These are phyloP conservation scores for Nibea coibor DNA, from an alignment of 2,113 vertebrate genomes.

Conservation along the genomic window DNA sequence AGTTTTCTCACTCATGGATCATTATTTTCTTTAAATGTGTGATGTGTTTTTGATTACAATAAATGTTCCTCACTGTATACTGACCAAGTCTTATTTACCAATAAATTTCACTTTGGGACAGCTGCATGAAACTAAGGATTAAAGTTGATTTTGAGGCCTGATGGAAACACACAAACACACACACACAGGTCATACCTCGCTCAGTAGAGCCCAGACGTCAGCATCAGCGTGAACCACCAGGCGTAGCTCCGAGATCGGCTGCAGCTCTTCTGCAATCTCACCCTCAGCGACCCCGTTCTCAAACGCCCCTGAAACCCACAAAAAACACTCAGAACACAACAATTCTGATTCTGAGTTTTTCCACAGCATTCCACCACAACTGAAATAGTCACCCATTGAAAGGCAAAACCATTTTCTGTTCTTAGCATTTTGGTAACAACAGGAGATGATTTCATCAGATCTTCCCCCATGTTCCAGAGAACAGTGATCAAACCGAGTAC, in stretches of 20 bases:
- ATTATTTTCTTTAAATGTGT: no score
- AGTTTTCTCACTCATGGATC: no score
- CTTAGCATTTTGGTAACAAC: neutral
- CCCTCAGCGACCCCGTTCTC: constrained; percentile 85
- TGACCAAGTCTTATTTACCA: no score
- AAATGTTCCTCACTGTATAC: no score
- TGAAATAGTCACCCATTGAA: neutral
- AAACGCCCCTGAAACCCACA: constrained; percentile 81
- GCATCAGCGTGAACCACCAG: constrained; percentile 83
- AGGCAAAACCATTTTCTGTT: neutral
- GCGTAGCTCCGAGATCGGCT: constrained; percentile 83
- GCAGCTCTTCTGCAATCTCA: constrained; percentile 67
- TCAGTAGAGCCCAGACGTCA: constrained; percentile 86
- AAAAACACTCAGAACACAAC: neutral
- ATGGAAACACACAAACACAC: neutral
- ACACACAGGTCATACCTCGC: constrained; percentile 80
- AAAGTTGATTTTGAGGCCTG: no score
- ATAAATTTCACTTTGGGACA: no score
- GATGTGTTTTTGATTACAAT: no score
- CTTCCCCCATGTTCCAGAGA: no score
- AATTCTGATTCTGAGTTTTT: neutral
- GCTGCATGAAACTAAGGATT: no score
- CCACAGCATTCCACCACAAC: neutral
- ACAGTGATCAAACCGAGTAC: no score
- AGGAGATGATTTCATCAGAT: no score